Base-by-base conservation (phyloP, 2,888 invertebrate species). In the Nycteola revayana region DNA sequence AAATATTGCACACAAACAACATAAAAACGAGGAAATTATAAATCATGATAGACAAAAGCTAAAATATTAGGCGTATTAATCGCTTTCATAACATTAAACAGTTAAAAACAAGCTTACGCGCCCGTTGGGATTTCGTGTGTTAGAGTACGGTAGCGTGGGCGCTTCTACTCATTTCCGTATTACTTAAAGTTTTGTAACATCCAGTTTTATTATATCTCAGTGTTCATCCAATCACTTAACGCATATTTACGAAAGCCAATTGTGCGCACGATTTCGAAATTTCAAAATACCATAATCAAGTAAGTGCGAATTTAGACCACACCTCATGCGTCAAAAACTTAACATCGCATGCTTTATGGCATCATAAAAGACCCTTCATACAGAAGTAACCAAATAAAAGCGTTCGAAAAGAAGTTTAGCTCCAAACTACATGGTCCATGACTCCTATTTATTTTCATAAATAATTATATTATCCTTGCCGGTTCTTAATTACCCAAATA, bases 211-310 rank as follows among this genome's bases (percentile, higher is more conserved):
- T 61, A 59, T 51, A 36, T 47, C 39, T 28, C 50, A 43, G 63
- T 63, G 71, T 75, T 75, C 71, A 72, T 71, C 64, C 43, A 48
- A 51, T 70, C 76, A 83, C 78, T 85, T 84, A 83, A 75, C 83
- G 58, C 54, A 66, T 68, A 66, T 65, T 66, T 66, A 77, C 70
- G 71, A 79, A 77, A 71, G 31, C 41, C 59, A 62, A 60, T 60
- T 54, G 61, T 49, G 58, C 61, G 58, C 60, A 73, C n/a, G n/a
- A n/a, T n/a, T n/a, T 69, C 79, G 75, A 61, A 56, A 50, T 60
- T 74, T 66, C 47, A 60, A 66, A 59, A 49, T 37, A 42, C 59
- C 57, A 71, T 78, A 69, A 66, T 68, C 74, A 65, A 60, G 57
- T 36, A 42, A 50, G 55, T 74, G 77, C 77, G 71, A 79, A 75